Percentiles rank a stretch among this genome's conserved stretches.
phyloP scores from a whole-genome alignment of 2,113 vertebrate genomes.

The Notechis scutatus region DNA sequence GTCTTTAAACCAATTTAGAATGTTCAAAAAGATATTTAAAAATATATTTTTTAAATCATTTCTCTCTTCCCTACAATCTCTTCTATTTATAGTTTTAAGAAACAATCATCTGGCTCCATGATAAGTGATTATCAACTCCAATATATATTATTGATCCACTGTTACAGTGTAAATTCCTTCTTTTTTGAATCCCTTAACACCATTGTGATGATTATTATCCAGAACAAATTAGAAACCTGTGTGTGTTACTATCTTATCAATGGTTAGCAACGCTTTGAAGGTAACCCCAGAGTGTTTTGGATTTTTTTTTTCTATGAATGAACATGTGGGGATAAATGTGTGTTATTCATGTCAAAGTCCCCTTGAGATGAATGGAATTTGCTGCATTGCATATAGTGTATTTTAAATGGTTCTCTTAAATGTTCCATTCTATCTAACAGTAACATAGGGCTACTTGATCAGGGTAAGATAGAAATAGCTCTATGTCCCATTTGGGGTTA shows the following conservation, averaged over 20 bases:
- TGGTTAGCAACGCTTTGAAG: not conserved
- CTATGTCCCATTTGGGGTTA: not conserved
- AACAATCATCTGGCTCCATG: slow-evolving; percentile 12
- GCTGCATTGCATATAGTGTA: not conserved
- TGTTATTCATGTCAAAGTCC: not conserved
- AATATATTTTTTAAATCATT: not conserved
- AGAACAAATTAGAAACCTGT: not conserved
- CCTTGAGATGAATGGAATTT: not conserved
- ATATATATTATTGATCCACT: not conserved
- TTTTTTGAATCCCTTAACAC: not conserved
- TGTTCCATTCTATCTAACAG: not conserved
- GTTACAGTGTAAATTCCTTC: not conserved
- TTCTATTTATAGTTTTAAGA: slow-evolving; percentile 2
- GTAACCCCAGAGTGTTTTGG: not conserved
- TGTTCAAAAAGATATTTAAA: slow-evolving; percentile 23
- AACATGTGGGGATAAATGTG: not conserved
- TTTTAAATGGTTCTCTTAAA: not conserved
- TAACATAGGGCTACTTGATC: not conserved
- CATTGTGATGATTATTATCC: fast-evolving
- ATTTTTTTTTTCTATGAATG: not conserved
- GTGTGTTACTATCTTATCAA: not conserved
- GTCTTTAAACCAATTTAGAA: not conserved
- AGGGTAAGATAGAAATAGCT: not conserved
- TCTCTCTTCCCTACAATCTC: not conserved
- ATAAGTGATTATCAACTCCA: not conserved